phyloP scores from a whole-genome alignment of 2,888 invertebrate genomes.

The Syrista parreyssii region DNA sequence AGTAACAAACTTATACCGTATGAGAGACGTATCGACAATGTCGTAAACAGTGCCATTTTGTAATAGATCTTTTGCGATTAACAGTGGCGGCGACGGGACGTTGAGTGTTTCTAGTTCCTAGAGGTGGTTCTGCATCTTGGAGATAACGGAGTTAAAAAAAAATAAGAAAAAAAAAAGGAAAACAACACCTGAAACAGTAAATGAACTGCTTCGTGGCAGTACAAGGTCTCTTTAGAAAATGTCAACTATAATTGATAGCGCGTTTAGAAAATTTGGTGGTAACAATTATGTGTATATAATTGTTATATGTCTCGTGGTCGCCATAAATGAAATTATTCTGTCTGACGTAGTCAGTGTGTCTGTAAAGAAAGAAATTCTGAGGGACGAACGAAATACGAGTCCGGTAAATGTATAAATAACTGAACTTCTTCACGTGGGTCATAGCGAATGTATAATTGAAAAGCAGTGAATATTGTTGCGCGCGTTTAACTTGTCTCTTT shows the following conservation, averaged over 20 bases:
- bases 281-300: too few species aligned
- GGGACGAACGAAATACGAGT: too few species aligned
- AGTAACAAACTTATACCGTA: neutral
- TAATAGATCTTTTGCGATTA: conserved; percentile 26
- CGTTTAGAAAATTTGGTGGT: neutral
- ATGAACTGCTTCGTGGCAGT: neutral
- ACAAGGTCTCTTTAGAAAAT: neutral
- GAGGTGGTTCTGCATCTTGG: conserved; percentile 33
- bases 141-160: neutral
- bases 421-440: too few species aligned
- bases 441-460: too few species aligned
- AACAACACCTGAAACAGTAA: neutral
- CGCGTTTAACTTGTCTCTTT: neutral
- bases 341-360: too few species aligned
- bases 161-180: neutral
- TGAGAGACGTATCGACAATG: neutral
- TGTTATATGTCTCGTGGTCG: too few species aligned
- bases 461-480: neutral
- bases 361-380: too few species aligned
- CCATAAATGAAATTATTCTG: too few species aligned
- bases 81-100: conserved; percentile 28
- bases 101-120: conserved; percentile 27
- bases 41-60: conserved; percentile 36
- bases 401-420: too few species aligned
- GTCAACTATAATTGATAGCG: neutral